Conservation (phyloP, 2,888 invertebrate species). For the Dione juno region DNA sequence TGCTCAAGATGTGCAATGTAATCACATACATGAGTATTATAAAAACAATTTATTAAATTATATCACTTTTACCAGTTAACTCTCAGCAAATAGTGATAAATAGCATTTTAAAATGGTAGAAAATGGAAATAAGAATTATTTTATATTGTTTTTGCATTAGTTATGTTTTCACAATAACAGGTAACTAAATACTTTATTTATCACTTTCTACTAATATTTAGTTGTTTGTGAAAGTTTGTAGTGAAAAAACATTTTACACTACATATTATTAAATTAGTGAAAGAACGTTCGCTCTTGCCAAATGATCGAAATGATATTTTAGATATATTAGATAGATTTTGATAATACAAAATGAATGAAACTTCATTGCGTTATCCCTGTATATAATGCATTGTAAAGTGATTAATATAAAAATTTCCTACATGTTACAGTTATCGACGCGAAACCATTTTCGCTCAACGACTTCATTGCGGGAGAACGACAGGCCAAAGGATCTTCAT, state of each 20-base stretch:
- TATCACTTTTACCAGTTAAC: conserved; percentile 25
- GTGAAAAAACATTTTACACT: too few relatives aligned
- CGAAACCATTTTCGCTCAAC: conserved; percentile 72
- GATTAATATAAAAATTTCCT: not conserved
- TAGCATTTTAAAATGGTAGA: conserved; percentile 66
- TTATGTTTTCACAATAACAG: conserved; percentile 58
- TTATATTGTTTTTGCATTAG: conserved; percentile 62
- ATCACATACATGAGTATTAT: conserved; percentile 26
- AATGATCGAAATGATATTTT: too few relatives aligned
- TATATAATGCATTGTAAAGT: too few relatives aligned
- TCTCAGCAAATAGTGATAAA: conserved; percentile 30
- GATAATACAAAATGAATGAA: too few relatives aligned
- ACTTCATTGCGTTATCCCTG: too few relatives aligned
- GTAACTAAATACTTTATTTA: conserved; percentile 51
- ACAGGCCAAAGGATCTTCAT: conserved; percentile 41
- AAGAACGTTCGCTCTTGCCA: too few relatives aligned
- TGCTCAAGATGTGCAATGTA: conserved; percentile 39
- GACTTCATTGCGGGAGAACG: conserved; percentile 67
- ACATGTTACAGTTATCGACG: conserved; percentile 59
- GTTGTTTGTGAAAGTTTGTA: not conserved
- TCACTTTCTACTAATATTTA: conserved; percentile 19
- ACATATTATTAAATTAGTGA: too few relatives aligned
- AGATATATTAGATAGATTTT: too few relatives aligned
- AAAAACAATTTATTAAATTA: conserved; percentile 22
- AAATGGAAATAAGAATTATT: conserved; percentile 71